phyloP scores from a whole-genome alignment of 2,888 invertebrate species.

The Bombylius major region DNA sequence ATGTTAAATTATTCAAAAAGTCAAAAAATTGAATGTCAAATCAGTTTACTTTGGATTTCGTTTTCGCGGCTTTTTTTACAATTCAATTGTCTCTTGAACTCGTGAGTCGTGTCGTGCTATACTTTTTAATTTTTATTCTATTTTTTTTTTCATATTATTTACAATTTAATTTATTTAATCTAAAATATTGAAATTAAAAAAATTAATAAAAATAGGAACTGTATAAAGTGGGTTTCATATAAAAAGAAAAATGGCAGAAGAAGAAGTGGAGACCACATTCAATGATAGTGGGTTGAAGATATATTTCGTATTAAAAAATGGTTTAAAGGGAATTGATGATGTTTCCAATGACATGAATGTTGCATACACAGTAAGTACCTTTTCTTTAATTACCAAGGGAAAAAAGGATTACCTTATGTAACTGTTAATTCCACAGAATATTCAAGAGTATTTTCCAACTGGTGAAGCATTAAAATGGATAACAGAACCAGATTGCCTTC shows the following conservation, averaged over 20 bases:
- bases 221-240: neutral
- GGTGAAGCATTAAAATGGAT: constrained; percentile 44
- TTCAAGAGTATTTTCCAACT: constrained; percentile 24
- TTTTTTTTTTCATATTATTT: no score
- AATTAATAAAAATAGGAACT: no score
- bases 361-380: constrained; percentile 4
- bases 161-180: no score
- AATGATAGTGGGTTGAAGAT: constrained; percentile 8
- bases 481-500: constrained; percentile 44
- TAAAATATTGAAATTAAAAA: no score
- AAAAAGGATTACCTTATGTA: neutral
- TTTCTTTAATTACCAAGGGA: neutral
- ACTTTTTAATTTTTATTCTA: no score
- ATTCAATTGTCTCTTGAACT: no score
- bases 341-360: constrained; percentile 8
- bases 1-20: no score
- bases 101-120: no score
- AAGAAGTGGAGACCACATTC: constrained; percentile 3
- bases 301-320: constrained; percentile 7
- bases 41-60: no score
- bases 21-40: no score
- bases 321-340: constrained; percentile 3
- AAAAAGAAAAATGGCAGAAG: neutral
- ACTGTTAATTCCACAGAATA: constrained; percentile 6
- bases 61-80: no score